Evolutionary conservation across 2,888 invertebrate genomes (phyloP).

Genomic region (Cephus nigrinus): DNA sequence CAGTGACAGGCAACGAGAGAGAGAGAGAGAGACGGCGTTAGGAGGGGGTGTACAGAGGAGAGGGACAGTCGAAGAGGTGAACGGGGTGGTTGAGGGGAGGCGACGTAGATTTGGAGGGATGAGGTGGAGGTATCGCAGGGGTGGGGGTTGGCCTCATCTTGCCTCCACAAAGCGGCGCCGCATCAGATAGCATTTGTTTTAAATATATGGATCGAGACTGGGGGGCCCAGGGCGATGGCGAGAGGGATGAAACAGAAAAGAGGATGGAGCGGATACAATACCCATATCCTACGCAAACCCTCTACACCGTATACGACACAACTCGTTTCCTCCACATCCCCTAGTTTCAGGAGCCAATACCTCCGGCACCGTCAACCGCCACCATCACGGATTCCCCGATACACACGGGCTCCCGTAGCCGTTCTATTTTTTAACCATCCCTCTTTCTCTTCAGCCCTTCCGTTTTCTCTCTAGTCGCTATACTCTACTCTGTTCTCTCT

Average conservation of each 20-base stretch:
- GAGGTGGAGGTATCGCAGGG: not conserved
- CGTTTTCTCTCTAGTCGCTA: constrained; percentile 14
- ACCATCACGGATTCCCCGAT: constrained; percentile 11
- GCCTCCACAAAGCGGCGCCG: constrained; percentile 60
- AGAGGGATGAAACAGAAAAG: constrained; percentile 24
- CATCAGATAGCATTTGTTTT: constrained; percentile 66
- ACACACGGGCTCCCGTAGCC: not conserved
- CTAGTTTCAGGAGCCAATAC: constrained; percentile 55
- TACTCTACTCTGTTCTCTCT: constrained; percentile 22
- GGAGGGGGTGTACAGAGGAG: constrained; percentile 29
- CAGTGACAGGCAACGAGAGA: not conserved
- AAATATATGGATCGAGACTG: constrained; percentile 63
- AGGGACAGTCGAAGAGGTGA: constrained; percentile 10
- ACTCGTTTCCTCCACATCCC: constrained; percentile 53
- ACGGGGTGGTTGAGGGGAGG: not conserved
- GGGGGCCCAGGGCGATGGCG: constrained; percentile 30
- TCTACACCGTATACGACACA: constrained; percentile 48
- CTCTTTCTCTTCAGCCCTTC: constrained; percentile 31
- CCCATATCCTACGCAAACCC: constrained; percentile 53
- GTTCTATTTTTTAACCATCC: constrained; percentile 5
- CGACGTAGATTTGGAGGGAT: not conserved
- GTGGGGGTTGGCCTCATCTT: constrained; percentile 53
- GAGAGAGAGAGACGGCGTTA: not conserved
- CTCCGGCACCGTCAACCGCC: constrained; percentile 37
- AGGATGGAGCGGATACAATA: constrained; percentile 53